Conservation (phyloP, 30 jellyfish, hydroid and myxozoan genomes). For the Aurelia aurita complex sp. Pacific region DNA sequence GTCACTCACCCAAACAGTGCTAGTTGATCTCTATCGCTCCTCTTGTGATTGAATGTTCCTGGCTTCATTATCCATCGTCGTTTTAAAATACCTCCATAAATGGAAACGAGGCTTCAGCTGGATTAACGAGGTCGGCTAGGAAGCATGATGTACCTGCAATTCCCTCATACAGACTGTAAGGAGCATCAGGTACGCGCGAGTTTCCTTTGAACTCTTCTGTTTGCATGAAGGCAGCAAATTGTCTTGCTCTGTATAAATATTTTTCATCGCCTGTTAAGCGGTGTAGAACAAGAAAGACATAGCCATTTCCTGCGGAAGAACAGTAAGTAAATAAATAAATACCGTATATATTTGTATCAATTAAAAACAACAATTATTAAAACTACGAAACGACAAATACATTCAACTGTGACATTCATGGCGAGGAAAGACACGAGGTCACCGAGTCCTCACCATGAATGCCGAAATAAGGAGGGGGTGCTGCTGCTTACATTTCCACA, state of each 20-base stretch:
- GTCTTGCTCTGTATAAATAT: slow-evolving; percentile 89
- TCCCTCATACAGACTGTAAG: slow-evolving; percentile 98
- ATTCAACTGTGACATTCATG: no score
- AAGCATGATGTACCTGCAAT: slow-evolving; percentile 99
- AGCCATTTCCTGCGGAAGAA: slow-evolving; percentile 87
- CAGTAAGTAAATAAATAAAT: no score
- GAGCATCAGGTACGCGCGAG: slow-evolving; percentile 99
- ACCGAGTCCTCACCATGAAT: no score
- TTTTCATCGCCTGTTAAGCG: slow-evolving; percentile 88
- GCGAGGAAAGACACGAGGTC: no score
- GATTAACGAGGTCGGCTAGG: slow-evolving; percentile 89
- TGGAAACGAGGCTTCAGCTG: slow-evolving; percentile 91
- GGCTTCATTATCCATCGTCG: neutral
- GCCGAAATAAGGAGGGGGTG: no score
- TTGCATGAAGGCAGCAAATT: slow-evolving; percentile 99
- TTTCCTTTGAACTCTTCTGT: slow-evolving; percentile 97
- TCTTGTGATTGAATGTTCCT: neutral
- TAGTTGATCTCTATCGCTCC: neutral
- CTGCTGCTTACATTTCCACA: no score
- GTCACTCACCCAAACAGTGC: no score
- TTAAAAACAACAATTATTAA: no score
- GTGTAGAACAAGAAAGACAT: slow-evolving; percentile 85
- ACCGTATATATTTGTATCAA: no score
- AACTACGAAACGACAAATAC: no score
- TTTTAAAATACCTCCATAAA: slow-evolving; percentile 84